These are phyloP conservation scores for Sturnus vulgaris DNA, from an alignment of 2,113 vertebrate genomes.

Conservation along the genomic window DNA sequence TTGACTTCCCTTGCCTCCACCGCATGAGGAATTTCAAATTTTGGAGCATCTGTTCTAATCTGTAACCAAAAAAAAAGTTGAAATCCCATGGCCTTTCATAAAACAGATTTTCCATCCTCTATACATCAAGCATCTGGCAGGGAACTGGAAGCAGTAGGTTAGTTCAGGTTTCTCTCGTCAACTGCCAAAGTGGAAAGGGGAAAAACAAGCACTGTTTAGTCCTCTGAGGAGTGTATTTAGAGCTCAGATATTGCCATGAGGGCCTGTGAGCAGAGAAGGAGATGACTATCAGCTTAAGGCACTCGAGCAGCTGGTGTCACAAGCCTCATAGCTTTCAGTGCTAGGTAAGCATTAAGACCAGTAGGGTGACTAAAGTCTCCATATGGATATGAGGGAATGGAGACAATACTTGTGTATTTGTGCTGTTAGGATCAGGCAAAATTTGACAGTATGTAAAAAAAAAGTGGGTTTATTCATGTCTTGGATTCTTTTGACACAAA, in stretches of 20 bases:
- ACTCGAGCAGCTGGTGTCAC: fast-evolving
- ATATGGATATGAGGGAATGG: background rate
- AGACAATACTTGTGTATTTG: background rate
- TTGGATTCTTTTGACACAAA: background rate
- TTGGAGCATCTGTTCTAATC: background rate
- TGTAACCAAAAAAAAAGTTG: background rate
- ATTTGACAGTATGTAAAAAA: background rate
- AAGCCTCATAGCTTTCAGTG: background rate
- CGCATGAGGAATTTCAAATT: background rate
- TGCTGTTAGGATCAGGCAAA: background rate
- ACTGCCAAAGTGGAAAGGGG: background rate
- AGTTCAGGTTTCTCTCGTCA: background rate
- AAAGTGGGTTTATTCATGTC: background rate
- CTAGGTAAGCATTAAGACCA: background rate
- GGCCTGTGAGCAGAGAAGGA: background rate
- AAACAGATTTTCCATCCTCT: background rate
- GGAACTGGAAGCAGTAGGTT: background rate
- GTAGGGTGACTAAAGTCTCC: background rate
- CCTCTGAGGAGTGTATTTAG: background rate
- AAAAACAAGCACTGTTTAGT: background rate
- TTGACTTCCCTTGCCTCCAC: background rate
- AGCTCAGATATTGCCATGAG: background rate
- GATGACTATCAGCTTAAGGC: background rate
- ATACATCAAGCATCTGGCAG: background rate
- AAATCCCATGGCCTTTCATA: background rate